Percentiles rank a stretch among this genome's conserved stretches.
These are phyloP conservation scores for Drosophila paranaensis DNA, from an alignment of 2,888 invertebrate species.

Conservation along the genomic window DNA sequence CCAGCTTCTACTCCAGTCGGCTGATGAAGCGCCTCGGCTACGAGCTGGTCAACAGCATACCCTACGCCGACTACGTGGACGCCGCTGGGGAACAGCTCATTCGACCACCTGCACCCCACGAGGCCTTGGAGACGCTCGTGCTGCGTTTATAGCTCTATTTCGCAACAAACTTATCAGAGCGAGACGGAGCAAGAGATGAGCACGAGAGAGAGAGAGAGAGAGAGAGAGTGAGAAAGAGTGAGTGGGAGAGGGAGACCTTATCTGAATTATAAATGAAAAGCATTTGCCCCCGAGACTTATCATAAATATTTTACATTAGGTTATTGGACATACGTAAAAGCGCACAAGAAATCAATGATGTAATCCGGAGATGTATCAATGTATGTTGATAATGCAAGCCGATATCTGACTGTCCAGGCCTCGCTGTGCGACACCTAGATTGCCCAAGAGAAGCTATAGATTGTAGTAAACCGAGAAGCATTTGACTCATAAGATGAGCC, in stretches of 20 bases:
- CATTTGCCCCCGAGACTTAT: slow-evolving; percentile 1
- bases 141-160: slow-evolving; percentile 27
- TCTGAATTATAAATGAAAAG: background rate
- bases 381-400: background rate
- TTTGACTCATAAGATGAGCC: background rate
- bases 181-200: background rate
- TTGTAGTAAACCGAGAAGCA: background rate
- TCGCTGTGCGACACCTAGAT: background rate
- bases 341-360: background rate
- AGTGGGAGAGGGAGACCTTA: background rate
- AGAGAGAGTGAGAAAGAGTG: background rate
- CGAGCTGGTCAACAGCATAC: slow-evolving; percentile 67
- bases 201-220: background rate
- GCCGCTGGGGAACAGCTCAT: slow-evolving; percentile 71
- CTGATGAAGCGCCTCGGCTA: slow-evolving; percentile 73
- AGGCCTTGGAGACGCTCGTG: slow-evolving; percentile 74
- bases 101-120: slow-evolving; percentile 74
- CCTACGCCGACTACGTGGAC: slow-evolving; percentile 74
- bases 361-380: background rate
- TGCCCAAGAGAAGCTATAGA: background rate
- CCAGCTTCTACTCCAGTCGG: slow-evolving; percentile 79
- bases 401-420: background rate
- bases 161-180: background rate
- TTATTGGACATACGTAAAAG: background rate
- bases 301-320: background rate